Percentiles rank a stretch among this genome's conserved stretches.
These are phyloP conservation scores for Sebastes flavidus DNA, from an alignment of 2,797 vertebrate genomes.

Conservation along the genomic window DNA sequence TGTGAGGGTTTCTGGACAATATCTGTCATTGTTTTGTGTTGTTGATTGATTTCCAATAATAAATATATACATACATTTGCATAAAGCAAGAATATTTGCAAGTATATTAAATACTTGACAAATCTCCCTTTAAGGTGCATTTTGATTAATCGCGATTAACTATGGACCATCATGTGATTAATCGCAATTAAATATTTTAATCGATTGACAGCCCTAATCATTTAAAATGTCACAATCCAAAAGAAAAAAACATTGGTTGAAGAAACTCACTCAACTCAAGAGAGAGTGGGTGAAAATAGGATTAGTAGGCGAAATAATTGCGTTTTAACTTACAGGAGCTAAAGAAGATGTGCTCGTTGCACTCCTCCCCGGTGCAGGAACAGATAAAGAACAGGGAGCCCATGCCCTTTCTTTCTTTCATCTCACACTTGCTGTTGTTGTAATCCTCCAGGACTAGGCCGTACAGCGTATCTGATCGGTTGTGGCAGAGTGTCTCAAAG, in stretches of 20 bases:
- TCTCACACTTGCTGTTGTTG: constrained; percentile 84
- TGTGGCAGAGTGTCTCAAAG: constrained; percentile 91
- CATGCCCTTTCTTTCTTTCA: constrained; percentile 85
- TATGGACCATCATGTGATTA: too few species aligned
- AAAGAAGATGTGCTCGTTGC: constrained; percentile 88
- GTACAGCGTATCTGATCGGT: constrained; percentile 81
- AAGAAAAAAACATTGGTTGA: background rate
- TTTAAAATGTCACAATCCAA: background rate
- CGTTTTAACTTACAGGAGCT: constrained; percentile 75
- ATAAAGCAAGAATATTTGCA: too few species aligned
- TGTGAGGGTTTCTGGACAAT: too few species aligned
- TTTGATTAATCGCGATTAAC: too few species aligned
- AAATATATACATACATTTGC: too few species aligned
- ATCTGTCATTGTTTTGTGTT: too few species aligned
- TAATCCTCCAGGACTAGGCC: constrained; percentile 85
- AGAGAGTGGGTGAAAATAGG: background rate
- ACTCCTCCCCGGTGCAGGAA: constrained; percentile 87
- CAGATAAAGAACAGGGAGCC: constrained; percentile 91
- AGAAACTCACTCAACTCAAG: background rate
- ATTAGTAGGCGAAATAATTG: background rate
- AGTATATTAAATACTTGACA: too few species aligned
- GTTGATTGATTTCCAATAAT: too few species aligned
- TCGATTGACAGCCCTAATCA: background rate
- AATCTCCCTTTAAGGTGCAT: too few species aligned
- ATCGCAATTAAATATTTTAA: too few species aligned